Base-by-base conservation (phyloP, 2,888 invertebrate genomes). In the Tenthredo distinguenda region DNA sequence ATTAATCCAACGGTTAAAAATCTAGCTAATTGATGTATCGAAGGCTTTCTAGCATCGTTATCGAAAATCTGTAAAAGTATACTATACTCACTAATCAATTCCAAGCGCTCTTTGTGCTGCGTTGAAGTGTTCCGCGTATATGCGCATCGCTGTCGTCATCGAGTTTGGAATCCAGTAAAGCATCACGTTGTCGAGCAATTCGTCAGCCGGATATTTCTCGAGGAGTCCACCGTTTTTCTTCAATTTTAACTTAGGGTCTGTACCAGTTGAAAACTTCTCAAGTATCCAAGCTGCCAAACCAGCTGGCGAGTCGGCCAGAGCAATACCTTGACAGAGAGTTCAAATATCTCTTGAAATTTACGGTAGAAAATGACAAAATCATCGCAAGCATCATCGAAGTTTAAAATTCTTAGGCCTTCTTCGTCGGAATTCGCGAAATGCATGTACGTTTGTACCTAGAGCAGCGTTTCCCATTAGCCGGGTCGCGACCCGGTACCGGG, bases 281-380 rank as follows among this genome's bases (percentile, higher is more conserved):
- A 99, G 92, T 71, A 98, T 96, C 90, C 98, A 98, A 0, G 98
- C 97, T 0, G 98, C 98, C 84, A 99, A 93, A 0, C 98, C 98
- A 0, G 96, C 95, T 0, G 99, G 98, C 0, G 97, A 97, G 89
- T 97, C 97, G n/a, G 95, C 94, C 65, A 98, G 91, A 0, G 94
- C 96, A 0, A 96, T 94, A 15, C 97, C 97, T 97, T 89, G 15
- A 15, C 4, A 50, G 34, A 55, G 43, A 74, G 58, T 40, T 34
- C 18, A 12, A 34, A 79, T 1, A 10, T 76, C 18, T 18, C 10
- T 5, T 18, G 18, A 50, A 50, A n/a, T 55, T 55, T 5, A 10
- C 31, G 31, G 31, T 68, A 15, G 15, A 10, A 34, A 71, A 37
- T 18, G 37, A 18, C 1, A 12, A 34, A 34, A 68, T 15, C 2